phyloP scores from a whole-genome alignment of 2,888 invertebrate genomes.

The Rotaria sp. region DNA sequence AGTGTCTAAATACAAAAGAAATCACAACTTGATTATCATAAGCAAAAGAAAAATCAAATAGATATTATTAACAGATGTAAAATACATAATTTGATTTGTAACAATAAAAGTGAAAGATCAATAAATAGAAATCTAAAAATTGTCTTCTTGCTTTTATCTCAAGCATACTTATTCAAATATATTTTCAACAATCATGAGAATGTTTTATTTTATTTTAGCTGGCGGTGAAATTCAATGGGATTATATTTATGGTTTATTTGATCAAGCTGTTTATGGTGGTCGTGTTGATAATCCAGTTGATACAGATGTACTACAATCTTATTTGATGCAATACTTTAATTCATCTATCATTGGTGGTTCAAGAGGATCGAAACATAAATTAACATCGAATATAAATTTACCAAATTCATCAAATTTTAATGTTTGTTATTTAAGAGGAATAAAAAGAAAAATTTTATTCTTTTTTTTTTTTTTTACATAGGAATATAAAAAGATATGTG shows the following conservation, averaged over 20 bases:
- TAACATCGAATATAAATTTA: constrained; percentile 59
- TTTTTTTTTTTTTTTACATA: constrained; percentile 52
- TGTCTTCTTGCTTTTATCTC: no score
- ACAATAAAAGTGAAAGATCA: no score
- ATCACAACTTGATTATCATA: no score
- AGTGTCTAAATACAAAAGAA: no score
- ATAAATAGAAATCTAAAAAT: no score
- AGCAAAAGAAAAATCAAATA: no score
- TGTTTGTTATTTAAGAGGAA: constrained; percentile 50
- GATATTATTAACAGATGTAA: no score
- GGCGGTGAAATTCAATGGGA: constrained; percentile 62
- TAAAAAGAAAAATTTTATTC: background rate
- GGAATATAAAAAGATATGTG: constrained; percentile 61
- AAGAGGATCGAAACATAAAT: constrained; percentile 60
- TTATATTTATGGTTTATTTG: constrained; percentile 69
- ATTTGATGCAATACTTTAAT: constrained; percentile 59
- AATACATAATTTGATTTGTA: no score
- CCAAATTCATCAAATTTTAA: constrained; percentile 60
- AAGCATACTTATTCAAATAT: no score
- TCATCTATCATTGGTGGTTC: constrained; percentile 45
- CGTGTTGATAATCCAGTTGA: constrained; percentile 74
- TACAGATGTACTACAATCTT: constrained; percentile 64
- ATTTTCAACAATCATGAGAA: background rate
- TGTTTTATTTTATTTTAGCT: constrained; percentile 42
- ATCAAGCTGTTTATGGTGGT: constrained; percentile 76